These are phyloP conservation scores for Ceyx cyanopectus DNA, from an alignment of 2,113 vertebrate species.

Conservation along the genomic window DNA sequence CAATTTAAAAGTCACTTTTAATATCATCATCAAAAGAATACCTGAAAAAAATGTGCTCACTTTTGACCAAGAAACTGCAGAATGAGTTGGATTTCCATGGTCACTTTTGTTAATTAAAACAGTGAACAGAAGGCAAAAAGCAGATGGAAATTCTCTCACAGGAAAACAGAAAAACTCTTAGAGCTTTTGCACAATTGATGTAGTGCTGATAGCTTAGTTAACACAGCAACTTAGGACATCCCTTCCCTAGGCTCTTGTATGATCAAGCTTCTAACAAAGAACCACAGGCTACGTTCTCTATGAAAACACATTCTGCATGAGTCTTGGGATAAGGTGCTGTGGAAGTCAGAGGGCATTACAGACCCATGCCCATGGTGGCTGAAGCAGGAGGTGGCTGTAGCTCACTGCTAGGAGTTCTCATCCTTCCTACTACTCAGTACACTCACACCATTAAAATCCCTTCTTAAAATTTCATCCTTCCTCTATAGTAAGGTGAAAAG, in stretches of 20 bases:
- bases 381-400: background rate
- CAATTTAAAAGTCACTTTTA: slow-evolving; percentile 57
- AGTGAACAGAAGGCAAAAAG: background rate
- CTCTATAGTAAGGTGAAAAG: slow-evolving; percentile 64
- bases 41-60: background rate
- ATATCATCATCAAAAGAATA: slow-evolving; percentile 49
- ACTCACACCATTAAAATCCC: slow-evolving; percentile 6
- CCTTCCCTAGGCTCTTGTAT: background rate
- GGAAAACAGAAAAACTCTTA: background rate
- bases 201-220: background rate
- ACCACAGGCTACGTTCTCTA: background rate
- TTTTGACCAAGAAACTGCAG: background rate
- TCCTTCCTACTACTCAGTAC: background rate
- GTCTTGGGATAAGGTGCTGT: background rate
- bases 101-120: background rate
- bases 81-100: slow-evolving; percentile 1
- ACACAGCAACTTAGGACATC: background rate
- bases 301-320: background rate
- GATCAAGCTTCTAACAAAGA: background rate
- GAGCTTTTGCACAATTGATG: background rate
- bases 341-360: background rate
- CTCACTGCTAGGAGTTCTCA: background rate
- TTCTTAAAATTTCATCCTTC: slow-evolving; percentile 52
- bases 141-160: slow-evolving; percentile 18
- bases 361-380: background rate